Base-by-base conservation (phyloP, 2,113 vertebrate species). In the Saimiri boliviensis region DNA sequence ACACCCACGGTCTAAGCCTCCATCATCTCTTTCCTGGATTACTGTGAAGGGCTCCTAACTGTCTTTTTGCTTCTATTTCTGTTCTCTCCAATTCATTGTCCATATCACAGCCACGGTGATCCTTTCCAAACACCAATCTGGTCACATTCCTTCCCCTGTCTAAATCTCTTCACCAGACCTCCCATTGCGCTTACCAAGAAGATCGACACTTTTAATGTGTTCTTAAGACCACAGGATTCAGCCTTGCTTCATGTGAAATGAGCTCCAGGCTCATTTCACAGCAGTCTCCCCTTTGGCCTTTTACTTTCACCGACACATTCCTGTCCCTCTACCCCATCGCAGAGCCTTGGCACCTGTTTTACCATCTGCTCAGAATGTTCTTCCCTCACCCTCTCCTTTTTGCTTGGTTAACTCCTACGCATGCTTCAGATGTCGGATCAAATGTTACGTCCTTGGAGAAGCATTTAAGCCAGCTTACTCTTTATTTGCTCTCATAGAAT, bases 381-480 rank as follows among this genome's bases (percentile, higher is more conserved):
- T 90, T 93, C 77, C 87, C 21, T 73, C 73, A 14, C 27, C 32
- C 79, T 68, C 60, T 63, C 82, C 30, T 92, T 80, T 86, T 60
- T 76, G 91, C 92, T 86, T 95, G 83, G 91, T 89, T 96, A 81
- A 93, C 95, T 89, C 95, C 92, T 86, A 86, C 79, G 52, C 63
- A 76, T 37, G 60, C 87, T 94, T 97, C 96, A 93, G 89, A 97
- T 96, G 91, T 97, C 97, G 96, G 96, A 95, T 95, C 89, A 94
- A 96, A 86, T 91, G 93, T 93, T 94, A 88, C 10, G 49, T 95
- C 91, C 93, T 95, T 73, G 77, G 93, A 93, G 77, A 86, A 82
- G 54, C 79, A 91, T 93, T 91, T 54, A 91, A 96, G 25, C 86
- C 83, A 94, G 83, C 42, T 83, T 85, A 60, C 76, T 93, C 73